Conservation (phyloP, 30 jellyfish, hydroid and myxozoan species). For the Clytia hemisphaerica region DNA sequence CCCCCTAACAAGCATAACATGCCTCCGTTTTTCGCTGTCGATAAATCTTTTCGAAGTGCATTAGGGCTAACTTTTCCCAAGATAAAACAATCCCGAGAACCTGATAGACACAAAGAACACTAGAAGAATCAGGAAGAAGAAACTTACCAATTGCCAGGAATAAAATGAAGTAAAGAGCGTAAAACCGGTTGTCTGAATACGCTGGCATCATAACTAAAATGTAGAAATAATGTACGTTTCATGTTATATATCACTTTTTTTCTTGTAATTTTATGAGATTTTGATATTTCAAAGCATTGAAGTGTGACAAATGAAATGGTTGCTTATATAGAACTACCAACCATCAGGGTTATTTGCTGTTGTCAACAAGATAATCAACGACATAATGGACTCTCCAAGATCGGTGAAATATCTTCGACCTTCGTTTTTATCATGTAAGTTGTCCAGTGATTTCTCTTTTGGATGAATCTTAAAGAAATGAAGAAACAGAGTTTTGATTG, state of each 20-base stretch:
- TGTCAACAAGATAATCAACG: constrained; percentile 64
- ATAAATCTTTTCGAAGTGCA: too few species aligned
- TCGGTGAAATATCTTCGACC: constrained; percentile 55
- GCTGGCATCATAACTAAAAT: constrained; percentile 93
- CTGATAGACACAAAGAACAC: not conserved
- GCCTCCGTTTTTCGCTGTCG: too few species aligned
- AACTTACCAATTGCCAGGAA: constrained; percentile 68
- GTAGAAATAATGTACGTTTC: not conserved
- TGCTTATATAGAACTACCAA: not conserved
- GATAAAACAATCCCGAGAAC: too few species aligned
- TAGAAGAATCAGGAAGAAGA: not conserved
- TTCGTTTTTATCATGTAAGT: constrained; percentile 44
- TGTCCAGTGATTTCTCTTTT: constrained; percentile 22
- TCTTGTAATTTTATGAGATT: too few species aligned
- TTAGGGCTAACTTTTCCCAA: too few species aligned
- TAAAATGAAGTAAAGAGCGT: constrained; percentile 61
- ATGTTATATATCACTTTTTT: too few species aligned
- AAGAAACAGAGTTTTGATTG: not conserved
- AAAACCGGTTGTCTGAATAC: constrained; percentile 59
- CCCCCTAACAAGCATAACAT: too few species aligned
- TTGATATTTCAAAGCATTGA: not conserved
- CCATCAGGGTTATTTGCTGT: constrained; percentile 97
- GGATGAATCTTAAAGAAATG: not conserved
- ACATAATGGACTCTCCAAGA: constrained; percentile 72
- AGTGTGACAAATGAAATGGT: not conserved